phyloP scores from a whole-genome alignment of 1,140 invertebrate species.

The Drosophila paulistorum region DNA sequence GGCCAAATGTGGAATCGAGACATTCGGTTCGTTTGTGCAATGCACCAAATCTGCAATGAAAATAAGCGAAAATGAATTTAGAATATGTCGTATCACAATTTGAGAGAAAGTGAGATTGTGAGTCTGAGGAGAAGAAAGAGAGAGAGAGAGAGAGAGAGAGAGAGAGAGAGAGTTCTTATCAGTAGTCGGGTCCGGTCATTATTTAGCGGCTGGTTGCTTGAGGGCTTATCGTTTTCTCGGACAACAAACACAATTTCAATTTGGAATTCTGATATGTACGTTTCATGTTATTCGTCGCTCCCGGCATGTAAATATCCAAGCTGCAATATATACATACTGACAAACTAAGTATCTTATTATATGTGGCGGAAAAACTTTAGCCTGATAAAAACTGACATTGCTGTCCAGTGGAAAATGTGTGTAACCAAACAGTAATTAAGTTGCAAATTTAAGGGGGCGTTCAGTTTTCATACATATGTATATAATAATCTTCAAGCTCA shows the following conservation, averaged over 20 bases:
- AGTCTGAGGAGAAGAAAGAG: neutral
- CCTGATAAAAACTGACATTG: conserved; percentile 25
- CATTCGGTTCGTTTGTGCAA: conserved; percentile 99
- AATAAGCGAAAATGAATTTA: conserved; percentile 18
- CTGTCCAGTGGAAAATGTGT: conserved; percentile 22
- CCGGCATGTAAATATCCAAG: neutral
- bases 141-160: neutral
- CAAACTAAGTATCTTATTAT: neutral
- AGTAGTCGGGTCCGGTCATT: neutral
- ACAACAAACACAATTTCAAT: conserved; percentile 11
- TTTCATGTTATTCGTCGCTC: neutral
- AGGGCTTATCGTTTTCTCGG: conserved; percentile 3
- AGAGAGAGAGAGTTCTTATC: too few relatives aligned
- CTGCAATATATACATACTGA: neutral
- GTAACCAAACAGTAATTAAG: conserved; percentile 27
- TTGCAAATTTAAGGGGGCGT: conserved; percentile 43
- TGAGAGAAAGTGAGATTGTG: neutral
- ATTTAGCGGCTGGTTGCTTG: neutral
- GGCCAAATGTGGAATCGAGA: conserved; percentile 99
- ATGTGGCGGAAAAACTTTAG: conserved; percentile 6
- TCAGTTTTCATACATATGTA: conserved; percentile 21
- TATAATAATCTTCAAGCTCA: neutral
- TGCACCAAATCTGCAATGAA: conserved; percentile 95
- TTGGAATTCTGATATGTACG: conserved; percentile 1
- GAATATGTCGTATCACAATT: neutral